Base-by-base conservation (phyloP, 2,888 invertebrate genomes). In the Tenthredo mesomela region DNA sequence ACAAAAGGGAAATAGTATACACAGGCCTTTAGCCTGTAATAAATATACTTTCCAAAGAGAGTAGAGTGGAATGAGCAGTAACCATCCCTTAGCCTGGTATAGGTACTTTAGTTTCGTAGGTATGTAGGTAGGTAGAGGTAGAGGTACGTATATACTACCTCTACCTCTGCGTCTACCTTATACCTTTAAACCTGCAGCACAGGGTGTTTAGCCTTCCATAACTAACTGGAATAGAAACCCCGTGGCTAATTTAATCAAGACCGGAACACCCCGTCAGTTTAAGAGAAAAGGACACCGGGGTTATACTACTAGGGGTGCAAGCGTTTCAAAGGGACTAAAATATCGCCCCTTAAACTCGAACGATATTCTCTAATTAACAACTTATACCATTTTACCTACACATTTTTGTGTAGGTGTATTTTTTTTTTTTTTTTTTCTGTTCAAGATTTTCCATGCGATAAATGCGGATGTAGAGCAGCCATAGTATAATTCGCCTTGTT, bases 1-100 rank as follows among this genome's bases (percentile, higher is more conserved):
- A 91, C 91, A 92, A 92, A 89, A 85, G 88, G 43, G 75, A 73
- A 43, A 29, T 40, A 50, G 83, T 85, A 86, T 84, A 86, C 86
- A 82, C 84, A 86, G 86, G 86, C 86, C 80, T 84, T 86, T 88
- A 84, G 84, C 84, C 85, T 87, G 86, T 86, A 88, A 87, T 88
- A 88, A 88, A 88, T 80, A 80, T 61, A 80, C 58, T 80, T 80
- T 80, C 61, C 61, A 21, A 43, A 29, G 10, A 15, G 43, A 73
- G 43, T 0, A 54, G 21, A 33, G 67, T 25, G 9, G 61, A 29
- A 21, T 21, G 25, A 61, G 61, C 10, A 25, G 61, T 61, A 61
- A 29, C 61, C 61, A 61, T 61, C 25, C 61, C 54, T 54, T 29
- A 7, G n/a, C 37, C 1, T 2, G 29, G 29, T 29, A 29, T n/a